Conservation (phyloP, 2,113 vertebrate species). For the Dipodomys stephensi region DNA sequence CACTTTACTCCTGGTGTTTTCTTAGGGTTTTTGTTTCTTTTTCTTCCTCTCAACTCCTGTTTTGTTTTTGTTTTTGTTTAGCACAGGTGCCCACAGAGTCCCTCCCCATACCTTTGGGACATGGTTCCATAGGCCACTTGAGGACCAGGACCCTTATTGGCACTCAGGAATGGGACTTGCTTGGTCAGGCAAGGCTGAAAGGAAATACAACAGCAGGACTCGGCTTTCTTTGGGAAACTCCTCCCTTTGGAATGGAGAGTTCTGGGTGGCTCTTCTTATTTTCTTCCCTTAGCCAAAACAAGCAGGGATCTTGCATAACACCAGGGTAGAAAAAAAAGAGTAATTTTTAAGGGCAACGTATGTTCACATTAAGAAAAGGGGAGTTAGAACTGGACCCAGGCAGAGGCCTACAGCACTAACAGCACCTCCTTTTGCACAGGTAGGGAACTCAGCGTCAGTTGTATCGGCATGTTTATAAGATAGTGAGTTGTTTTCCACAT, state of each 20-base stretch:
- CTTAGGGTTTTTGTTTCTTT: neutral
- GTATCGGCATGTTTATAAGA: conserved; percentile 22
- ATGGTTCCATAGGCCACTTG: neutral
- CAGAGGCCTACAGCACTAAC: conserved; percentile 37
- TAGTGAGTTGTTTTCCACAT: neutral
- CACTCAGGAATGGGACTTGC: conserved; percentile 54
- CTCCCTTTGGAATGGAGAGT: conserved; percentile 87
- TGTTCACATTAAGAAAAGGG: conserved; percentile 77
- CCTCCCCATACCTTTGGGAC: conserved; percentile 66
- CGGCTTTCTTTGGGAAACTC: conserved; percentile 90
- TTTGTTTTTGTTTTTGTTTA: neutral
- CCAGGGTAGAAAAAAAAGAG: conserved; percentile 82
- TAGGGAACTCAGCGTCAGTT: neutral
- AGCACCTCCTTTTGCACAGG: conserved; percentile 58
- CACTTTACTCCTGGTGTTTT: conserved; percentile 46
- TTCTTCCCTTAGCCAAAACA: conserved; percentile 85
- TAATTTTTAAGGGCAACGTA: conserved; percentile 85
- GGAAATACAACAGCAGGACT: conserved; percentile 86
- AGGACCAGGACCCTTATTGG: accelerated
- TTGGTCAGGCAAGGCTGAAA: conserved; percentile 74
- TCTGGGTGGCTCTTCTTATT: conserved; percentile 85
- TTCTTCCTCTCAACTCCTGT: neutral
- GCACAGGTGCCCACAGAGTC: neutral
- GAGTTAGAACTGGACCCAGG: conserved; percentile 70
- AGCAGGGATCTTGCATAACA: conserved; percentile 84